A percentile compares a stretch with the other conserved stretches of the same genome.
phyloP scores from a whole-genome alignment of 2,888 invertebrate species.

The Tethea ocularis region DNA sequence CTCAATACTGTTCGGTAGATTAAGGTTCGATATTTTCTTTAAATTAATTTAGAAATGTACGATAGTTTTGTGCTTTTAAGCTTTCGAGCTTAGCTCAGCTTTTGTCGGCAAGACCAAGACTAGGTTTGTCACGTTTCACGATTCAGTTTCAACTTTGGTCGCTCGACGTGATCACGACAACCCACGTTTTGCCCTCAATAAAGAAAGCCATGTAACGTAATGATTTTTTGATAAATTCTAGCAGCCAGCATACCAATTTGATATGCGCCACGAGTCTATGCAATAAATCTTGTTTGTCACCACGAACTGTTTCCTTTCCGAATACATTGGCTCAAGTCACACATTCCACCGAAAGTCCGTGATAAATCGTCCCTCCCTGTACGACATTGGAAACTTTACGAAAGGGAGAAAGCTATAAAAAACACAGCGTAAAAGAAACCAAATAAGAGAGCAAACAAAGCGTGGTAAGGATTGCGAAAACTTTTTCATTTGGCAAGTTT shows the following conservation, averaged over 20 bases:
- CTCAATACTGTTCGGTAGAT: neutral
- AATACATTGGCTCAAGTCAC: constrained; percentile 46
- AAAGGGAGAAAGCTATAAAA: constrained; percentile 48
- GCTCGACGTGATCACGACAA: neutral
- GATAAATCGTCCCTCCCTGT: constrained; percentile 51
- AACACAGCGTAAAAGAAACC: constrained; percentile 41
- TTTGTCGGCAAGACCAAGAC: neutral
- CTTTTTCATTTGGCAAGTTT: constrained; percentile 71
- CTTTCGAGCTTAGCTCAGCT: neutral
- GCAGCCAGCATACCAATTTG: constrained; percentile 13
- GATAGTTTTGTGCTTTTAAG: neutral
- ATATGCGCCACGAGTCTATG: constrained; percentile 33
- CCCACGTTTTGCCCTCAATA: neutral
- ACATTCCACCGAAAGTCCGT: constrained; percentile 31
- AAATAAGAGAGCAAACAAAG: constrained; percentile 33
- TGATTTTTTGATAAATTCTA: constrained; percentile 20
- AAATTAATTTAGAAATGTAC: too few relatives aligned
- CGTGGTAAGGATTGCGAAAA: constrained; percentile 25
- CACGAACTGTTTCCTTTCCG: constrained; percentile 39
- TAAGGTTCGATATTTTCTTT: neutral
- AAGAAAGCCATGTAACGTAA: constrained; percentile 5
- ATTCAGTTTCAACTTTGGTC: neutral
- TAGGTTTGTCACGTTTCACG: neutral
- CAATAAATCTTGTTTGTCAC: constrained; percentile 60
- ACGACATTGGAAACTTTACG: constrained; percentile 28